A percentile compares a stretch with the other conserved stretches of the same genome.
Conservation (phyloP, 2,797 vertebrate genomes). For the Bufotes viridis region DNA sequence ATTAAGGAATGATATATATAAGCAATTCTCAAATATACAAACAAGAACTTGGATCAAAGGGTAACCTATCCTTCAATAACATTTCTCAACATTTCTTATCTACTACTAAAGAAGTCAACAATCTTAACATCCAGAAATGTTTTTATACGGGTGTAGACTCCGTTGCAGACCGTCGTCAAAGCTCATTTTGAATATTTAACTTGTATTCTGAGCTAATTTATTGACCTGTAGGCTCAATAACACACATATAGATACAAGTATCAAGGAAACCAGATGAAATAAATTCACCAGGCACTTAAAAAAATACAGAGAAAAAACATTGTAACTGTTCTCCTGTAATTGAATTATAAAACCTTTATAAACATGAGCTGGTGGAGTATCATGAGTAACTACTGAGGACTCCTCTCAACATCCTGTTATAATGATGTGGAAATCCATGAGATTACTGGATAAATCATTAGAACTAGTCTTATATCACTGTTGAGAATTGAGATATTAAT, state of each 20-base stretch:
- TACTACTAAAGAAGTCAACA: no score
- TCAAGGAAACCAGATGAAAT: no score
- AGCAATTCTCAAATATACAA: no score
- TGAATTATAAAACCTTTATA: not conserved
- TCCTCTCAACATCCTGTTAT: not conserved
- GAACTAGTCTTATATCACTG: not conserved
- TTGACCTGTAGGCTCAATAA: not conserved
- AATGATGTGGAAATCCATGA: not conserved
- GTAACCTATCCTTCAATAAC: no score
- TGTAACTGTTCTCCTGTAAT: not conserved
- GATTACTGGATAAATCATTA: constrained; percentile 13
- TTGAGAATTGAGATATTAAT: constrained; percentile 1
- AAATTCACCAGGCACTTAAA: no score
- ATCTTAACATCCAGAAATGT: no score
- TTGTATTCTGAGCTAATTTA: not conserved
- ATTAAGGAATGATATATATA: no score
- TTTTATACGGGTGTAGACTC: not conserved
- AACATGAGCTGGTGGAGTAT: not conserved
- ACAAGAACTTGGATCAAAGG: no score
- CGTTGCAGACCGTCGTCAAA: not conserved
- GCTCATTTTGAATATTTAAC: not conserved
- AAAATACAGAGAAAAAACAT: not conserved
- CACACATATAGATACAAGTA: not conserved
- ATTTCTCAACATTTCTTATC: no score
- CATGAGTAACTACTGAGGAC: not conserved